Conservation (phyloP, 2,797 vertebrate species). For the Pampus argenteus region DNA sequence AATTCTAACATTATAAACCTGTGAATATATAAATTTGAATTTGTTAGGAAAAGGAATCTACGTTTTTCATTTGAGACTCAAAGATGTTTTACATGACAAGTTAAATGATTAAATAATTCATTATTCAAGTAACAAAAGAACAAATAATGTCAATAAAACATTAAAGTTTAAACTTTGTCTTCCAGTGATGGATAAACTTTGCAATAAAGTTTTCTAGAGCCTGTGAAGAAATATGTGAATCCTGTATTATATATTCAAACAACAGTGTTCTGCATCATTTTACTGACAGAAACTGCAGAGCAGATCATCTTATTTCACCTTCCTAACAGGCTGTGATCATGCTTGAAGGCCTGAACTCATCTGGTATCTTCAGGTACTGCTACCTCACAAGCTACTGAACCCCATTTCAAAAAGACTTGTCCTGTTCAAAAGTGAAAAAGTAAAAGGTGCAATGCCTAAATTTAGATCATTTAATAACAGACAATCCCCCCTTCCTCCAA, state of each 20-base stretch:
- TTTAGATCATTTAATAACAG: slow-evolving; percentile 25
- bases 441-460: slow-evolving; percentile 11
- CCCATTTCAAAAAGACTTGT: slow-evolving; percentile 3
- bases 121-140: too few relatives aligned
- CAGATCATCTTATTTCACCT: slow-evolving; percentile 10
- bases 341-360: slow-evolving; percentile 48
- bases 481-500: too few relatives aligned
- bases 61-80: neutral
- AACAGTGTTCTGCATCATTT: neutral
- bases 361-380: slow-evolving; percentile 13
- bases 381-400: neutral
- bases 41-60: neutral
- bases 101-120: neutral
- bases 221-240: neutral
- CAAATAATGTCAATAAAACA: neutral
- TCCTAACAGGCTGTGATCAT: neutral
- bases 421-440: slow-evolving; percentile 30
- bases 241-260: neutral
- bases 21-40: neutral
- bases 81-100: neutral
- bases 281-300: slow-evolving; percentile 14
- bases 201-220: neutral
- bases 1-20: slow-evolving; percentile 10
- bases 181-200: slow-evolving; percentile 1
- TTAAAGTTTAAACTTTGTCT: slow-evolving; percentile 5